phyloP scores from a whole-genome alignment of 1,140 invertebrate species.

The Anoplophora glabripennis region DNA sequence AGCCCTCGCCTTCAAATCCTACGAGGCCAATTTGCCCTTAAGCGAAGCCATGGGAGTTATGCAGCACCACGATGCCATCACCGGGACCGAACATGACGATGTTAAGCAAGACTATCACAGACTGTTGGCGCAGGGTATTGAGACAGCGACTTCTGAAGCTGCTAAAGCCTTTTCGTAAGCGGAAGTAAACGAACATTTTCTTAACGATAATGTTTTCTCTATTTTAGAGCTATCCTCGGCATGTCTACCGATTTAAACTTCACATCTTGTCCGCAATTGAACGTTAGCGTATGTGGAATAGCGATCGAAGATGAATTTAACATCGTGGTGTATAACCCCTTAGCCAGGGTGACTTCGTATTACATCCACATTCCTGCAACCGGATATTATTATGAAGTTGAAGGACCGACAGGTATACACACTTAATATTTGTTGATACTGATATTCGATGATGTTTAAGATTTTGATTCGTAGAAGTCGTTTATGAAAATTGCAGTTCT shows the following conservation, averaged over 20 bases:
- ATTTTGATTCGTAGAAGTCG: too few relatives aligned
- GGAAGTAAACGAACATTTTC: too few relatives aligned
- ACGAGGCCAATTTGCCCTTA: slow-evolving; percentile 46
- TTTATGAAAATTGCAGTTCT: too few relatives aligned
- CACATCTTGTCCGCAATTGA: slow-evolving; percentile 46
- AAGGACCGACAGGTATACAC: slow-evolving; percentile 56
- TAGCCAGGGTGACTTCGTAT: slow-evolving; percentile 61
- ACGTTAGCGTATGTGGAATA: slow-evolving; percentile 60
- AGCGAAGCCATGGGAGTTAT: slow-evolving; percentile 69
- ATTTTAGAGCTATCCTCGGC: background rate
- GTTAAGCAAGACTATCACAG: slow-evolving; percentile 84
- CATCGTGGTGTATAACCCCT: slow-evolving; percentile 79
- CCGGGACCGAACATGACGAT: slow-evolving; percentile 89
- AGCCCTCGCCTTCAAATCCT: slow-evolving; percentile 44
- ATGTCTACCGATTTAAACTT: slow-evolving; percentile 17
- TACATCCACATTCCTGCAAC: slow-evolving; percentile 71
- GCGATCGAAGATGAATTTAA: slow-evolving; percentile 65
- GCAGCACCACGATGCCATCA: slow-evolving; percentile 90
- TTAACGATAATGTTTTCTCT: too few relatives aligned
- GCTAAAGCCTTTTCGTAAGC: slow-evolving; percentile 40
- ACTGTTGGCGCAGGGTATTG: slow-evolving; percentile 59
- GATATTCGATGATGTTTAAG: too few relatives aligned
- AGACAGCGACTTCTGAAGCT: slow-evolving; percentile 53
- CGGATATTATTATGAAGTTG: slow-evolving; percentile 59
- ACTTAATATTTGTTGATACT: background rate